Evolutionary conservation across 2,888 invertebrate genomes (phyloP), one percentile per base, ranked within the genome.

Genomic region (Cheilosia vernalis): DNA sequence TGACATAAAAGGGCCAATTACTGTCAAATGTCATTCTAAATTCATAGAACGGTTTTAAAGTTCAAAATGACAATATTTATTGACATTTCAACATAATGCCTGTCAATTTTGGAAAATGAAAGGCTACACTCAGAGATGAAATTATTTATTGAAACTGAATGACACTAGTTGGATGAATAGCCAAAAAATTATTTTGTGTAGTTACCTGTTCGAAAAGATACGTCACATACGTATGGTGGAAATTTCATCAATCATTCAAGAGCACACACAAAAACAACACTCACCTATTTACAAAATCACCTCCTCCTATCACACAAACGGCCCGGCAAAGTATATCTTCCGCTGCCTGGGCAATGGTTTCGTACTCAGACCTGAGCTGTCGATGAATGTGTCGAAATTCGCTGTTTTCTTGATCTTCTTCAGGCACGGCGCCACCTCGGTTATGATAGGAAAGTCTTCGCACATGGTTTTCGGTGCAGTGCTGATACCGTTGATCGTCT

Each of bases 291-390:
- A 27, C n/a, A 42, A 15, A 63, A 37, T 30, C 10, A 17, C 44
- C 55, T 69, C 47, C 21, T 55, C 60, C 7, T 30, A 87, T 90
- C 88, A 92, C 83, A 92, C 92, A 88, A 92, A 92, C 40, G 92
- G 92, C 56, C 91, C 92, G 37, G 91, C 90, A 81, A 91, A 92
- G 84, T 91, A 92, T 77, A 92, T 90, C 87, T 92, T 92, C 5
- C 91, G 89, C 88, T 91, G 91, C 77, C 90, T 89, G 44, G 91
- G 92, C 88, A 91, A 88, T 40, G 92, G 91, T 87, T 92, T 92
- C 42, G 90, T 90, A 83, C 90, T 90, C 72, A 91, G 76, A 4
- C 90, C 91, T 0, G 91, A 89, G 24, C 90, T 89, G 61, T 91
- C 91, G 27, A 92, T 90, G 79, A 92, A 92, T 67, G 90, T 91